Evolutionary conservation across 2,797 vertebrate species (phyloP).

Genomic region (Poeciliopsis paucimaculata): DNA sequence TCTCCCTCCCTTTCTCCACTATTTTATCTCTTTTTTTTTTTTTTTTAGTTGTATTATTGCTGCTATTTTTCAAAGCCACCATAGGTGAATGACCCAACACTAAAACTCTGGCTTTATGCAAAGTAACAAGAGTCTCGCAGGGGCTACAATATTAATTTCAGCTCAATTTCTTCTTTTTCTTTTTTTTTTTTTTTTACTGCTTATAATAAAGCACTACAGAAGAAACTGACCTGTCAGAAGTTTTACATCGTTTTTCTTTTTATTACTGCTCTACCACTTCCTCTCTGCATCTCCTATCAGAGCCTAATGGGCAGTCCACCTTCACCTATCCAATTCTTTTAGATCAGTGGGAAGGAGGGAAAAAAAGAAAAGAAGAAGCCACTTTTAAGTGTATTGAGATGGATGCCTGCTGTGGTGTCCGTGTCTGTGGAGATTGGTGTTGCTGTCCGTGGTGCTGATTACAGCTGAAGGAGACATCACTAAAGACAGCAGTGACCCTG

Average conservation of each 20-base stretch:
- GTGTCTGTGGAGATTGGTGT: slow-evolving; percentile 54
- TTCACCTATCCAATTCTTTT: slow-evolving; percentile 65
- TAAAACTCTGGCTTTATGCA: slow-evolving; percentile 40
- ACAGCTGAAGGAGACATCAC: slow-evolving; percentile 75
- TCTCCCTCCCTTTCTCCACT: slow-evolving; percentile 45
- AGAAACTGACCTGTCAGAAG: slow-evolving; percentile 28
- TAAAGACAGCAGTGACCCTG: slow-evolving; percentile 70
- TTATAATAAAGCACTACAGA: slow-evolving; percentile 28
- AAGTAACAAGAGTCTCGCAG: slow-evolving; percentile 46
- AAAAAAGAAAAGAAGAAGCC: slow-evolving; percentile 50
- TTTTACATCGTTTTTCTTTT: slow-evolving; percentile 36
- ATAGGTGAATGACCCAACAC: slow-evolving; percentile 51
- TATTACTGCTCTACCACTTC: slow-evolving; percentile 37
- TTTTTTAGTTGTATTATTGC: slow-evolving; percentile 52
- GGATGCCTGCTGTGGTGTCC: slow-evolving; percentile 65
- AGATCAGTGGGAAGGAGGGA: slow-evolving; percentile 58
- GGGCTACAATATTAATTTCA: slow-evolving; percentile 33
- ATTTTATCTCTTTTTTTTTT: slow-evolving; percentile 45
- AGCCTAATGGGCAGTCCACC: slow-evolving; percentile 55
- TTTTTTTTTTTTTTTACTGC: slow-evolving; percentile 34
- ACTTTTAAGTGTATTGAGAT: slow-evolving; percentile 66
- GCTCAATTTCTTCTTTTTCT: slow-evolving; percentile 24
- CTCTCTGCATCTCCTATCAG: slow-evolving; percentile 28
- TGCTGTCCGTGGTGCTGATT: slow-evolving; percentile 84
- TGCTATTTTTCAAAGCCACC: slow-evolving; percentile 65